Conservation (phyloP, 2,888 invertebrate genomes). For the Polia nebulosa region DNA sequence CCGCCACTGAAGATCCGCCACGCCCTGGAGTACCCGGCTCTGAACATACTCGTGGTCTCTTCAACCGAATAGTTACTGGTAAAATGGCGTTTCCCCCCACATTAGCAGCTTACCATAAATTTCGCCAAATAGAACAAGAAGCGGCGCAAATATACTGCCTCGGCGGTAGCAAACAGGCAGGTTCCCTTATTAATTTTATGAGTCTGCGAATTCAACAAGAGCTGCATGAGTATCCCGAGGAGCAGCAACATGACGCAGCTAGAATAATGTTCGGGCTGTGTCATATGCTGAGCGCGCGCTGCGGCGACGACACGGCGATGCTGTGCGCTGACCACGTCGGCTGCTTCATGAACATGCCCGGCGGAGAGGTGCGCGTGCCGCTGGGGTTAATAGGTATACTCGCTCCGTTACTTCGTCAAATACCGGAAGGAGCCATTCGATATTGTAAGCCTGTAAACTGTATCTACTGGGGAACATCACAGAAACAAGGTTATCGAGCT, state of each 20-base stretch:
- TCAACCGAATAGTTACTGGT: constrained; percentile 92
- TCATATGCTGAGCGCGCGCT: constrained; percentile 91
- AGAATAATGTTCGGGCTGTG: constrained; percentile 92
- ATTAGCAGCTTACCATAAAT: constrained; percentile 92
- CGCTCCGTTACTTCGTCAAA: constrained; percentile 92
- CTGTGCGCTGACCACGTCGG: constrained; percentile 83
- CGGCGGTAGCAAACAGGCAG: constrained; percentile 91
- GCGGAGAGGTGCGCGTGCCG: constrained; percentile 91
- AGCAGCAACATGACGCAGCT: constrained; percentile 93
- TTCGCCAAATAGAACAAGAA: constrained; percentile 93
- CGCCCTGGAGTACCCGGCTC: constrained; percentile 89
- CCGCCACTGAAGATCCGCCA: constrained; percentile 92
- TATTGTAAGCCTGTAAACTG: constrained; percentile 94
- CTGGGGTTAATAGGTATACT: constrained; percentile 92
- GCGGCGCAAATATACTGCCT: constrained; percentile 92
- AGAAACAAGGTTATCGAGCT: constrained; percentile 86
- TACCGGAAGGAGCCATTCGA: constrained; percentile 91
- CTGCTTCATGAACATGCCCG: constrained; percentile 90
- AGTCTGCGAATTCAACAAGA: constrained; percentile 93
- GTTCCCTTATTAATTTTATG: constrained; percentile 92
- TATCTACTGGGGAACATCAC: constrained; percentile 93
- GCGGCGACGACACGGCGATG: constrained; percentile 92
- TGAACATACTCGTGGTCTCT: constrained; percentile 90
- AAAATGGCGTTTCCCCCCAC: constrained; percentile 92
- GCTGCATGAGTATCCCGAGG: constrained; percentile 92